These are phyloP conservation scores for Phainopepla nitens DNA, from an alignment of 2,113 vertebrate species.

Conservation along the genomic window DNA sequence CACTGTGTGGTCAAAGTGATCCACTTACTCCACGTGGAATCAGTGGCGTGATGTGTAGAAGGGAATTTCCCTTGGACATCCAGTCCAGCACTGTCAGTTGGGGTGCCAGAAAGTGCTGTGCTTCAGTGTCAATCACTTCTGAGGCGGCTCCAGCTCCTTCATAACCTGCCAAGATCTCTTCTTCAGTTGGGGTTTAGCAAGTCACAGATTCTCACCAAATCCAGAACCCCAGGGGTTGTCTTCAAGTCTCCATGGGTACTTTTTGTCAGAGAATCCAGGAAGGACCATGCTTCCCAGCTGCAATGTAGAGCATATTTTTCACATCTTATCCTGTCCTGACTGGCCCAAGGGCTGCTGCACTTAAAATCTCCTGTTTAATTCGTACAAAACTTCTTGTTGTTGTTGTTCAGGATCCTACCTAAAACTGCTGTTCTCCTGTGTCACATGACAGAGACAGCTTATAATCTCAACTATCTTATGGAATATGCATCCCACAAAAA, in stretches of 20 bases:
- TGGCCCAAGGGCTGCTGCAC: not conserved
- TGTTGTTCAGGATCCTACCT: not conserved
- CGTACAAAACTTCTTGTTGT: not conserved
- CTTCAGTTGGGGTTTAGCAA: not conserved
- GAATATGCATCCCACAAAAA: not conserved
- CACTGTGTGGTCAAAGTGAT: not conserved
- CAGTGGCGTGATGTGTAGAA: not conserved
- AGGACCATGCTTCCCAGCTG: not conserved
- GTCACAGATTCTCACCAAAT: not conserved
- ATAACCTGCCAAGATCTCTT: not conserved
- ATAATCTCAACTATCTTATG: not conserved
- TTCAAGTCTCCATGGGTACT: too few relatives aligned
- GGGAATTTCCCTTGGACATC: not conserved
- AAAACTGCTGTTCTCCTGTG: rapidly evolving
- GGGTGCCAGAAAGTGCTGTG: not conserved
- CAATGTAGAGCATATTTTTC: not conserved
- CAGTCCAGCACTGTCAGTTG: not conserved
- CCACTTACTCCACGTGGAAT: not conserved
- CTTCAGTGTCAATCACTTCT: not conserved
- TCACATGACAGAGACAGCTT: not conserved
- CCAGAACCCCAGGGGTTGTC: not conserved
- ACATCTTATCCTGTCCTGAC: not conserved
- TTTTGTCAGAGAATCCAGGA: not conserved
- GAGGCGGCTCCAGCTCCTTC: not conserved
- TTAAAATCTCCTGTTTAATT: not conserved